A percentile compares a stretch with the other conserved stretches of the same genome.
Evolutionary conservation across 2,888 invertebrate genomes (phyloP).

Genomic region (Heliconius ethilla): DNA sequence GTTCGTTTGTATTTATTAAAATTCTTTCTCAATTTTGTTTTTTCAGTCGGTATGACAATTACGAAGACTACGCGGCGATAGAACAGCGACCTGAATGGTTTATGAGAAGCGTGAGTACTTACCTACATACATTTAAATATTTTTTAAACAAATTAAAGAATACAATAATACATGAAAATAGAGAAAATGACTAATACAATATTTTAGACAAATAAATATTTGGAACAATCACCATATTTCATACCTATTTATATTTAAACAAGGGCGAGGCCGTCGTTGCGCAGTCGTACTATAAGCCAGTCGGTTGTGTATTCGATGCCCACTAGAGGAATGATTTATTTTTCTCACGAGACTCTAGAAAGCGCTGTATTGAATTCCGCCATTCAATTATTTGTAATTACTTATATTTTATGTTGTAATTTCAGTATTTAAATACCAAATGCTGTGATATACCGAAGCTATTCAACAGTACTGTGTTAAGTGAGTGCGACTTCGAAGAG

Average conservation of each 20-base stretch:
- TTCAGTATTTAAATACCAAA: constrained; percentile 47
- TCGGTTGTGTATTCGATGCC: not conserved
- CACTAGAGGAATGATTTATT: not conserved
- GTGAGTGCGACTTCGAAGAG: constrained; percentile 60
- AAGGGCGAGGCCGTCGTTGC: too few relatives aligned
- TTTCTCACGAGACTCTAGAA: not conserved
- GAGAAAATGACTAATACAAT: too few relatives aligned
- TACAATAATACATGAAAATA: not conserved
- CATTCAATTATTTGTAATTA: not conserved
- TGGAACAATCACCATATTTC: too few relatives aligned
- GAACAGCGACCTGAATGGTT: constrained; percentile 9
- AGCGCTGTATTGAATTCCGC: not conserved
- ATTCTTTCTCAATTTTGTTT: not conserved
- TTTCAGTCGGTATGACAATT: constrained; percentile 11
- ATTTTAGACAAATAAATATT: too few relatives aligned
- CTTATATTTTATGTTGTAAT: not conserved
- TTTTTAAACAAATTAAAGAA: not conserved
- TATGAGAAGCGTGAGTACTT: not conserved
- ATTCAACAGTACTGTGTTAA: constrained; percentile 53
- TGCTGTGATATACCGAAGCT: constrained; percentile 69
- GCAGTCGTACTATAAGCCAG: not conserved
- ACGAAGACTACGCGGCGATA: not conserved
- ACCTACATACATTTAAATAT: not conserved
- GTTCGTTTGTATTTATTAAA: not conserved
- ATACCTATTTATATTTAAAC: too few relatives aligned